A percentile compares a stretch with the other conserved stretches of the same genome.
Evolutionary conservation across 2,888 invertebrate species (phyloP).

Genomic region (Pristionchus maxplancki): DNA sequence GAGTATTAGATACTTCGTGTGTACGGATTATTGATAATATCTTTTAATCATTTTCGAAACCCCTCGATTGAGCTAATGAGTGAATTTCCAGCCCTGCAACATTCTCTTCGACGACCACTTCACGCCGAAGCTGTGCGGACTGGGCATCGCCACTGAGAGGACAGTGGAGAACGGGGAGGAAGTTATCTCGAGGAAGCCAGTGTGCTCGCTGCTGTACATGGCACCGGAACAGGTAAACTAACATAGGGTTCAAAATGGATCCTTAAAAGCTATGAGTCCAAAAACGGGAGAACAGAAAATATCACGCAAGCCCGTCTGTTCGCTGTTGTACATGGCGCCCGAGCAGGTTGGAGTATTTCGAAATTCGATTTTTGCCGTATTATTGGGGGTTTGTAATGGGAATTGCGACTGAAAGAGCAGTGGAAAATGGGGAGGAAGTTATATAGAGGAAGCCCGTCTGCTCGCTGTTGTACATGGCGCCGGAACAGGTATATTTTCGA

Average conservation of each 20-base stretch:
- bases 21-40: neutral
- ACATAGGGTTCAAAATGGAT: too few relatives aligned
- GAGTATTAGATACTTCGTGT: too few relatives aligned
- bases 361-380: too few relatives aligned
- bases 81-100: slow-evolving; percentile 29
- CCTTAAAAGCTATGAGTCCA: too few relatives aligned
- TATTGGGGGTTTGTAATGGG: too few relatives aligned
- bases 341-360: too few relatives aligned
- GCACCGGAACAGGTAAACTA: neutral
- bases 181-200: neutral
- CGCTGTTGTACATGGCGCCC: neutral
- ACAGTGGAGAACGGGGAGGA: neutral
- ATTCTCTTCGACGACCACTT: neutral
- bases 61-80: too few relatives aligned
- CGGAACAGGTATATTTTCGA: neutral
- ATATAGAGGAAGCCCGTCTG: neutral
- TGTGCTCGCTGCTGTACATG: neutral
- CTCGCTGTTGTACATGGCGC: neutral
- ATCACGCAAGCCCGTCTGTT: neutral
- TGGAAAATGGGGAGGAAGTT: neutral
- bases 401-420: too few relatives aligned
- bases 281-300: neutral
- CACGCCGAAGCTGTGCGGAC: neutral
- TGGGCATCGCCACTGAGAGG: neutral
- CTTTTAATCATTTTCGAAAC: too few relatives aligned